Evolutionary conservation across 2,797 vertebrate genomes (phyloP).

Genomic region (Eleutherodactylus coqui): DNA sequence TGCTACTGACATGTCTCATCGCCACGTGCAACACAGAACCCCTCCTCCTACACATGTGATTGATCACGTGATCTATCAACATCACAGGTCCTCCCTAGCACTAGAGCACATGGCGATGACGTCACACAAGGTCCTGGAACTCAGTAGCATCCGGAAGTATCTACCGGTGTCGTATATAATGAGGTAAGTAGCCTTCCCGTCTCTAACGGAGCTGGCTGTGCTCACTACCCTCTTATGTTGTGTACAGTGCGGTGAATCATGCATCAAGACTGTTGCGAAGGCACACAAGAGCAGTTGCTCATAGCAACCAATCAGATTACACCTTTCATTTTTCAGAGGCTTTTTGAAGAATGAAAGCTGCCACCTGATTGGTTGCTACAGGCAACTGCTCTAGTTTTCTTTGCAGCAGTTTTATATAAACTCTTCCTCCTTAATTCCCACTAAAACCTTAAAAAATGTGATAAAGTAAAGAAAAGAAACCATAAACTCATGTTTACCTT

Average conservation of each 20-base stretch:
- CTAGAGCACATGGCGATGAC: background rate
- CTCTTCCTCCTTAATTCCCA: too few species aligned
- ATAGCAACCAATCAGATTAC: background rate
- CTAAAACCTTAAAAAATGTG: too few species aligned
- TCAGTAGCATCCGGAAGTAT: background rate
- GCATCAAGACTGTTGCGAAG: background rate
- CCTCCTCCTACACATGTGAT: background rate
- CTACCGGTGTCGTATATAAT: background rate
- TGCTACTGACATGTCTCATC: too few species aligned
- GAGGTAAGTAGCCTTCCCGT: background rate
- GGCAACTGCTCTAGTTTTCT: background rate
- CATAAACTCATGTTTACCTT: too few species aligned
- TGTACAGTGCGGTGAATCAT: background rate
- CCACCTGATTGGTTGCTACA: background rate
- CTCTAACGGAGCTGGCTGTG: background rate
- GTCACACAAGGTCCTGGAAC: background rate
- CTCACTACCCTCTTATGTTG: background rate
- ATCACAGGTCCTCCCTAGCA: background rate
- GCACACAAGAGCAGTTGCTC: background rate
- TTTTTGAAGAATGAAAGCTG: background rate
- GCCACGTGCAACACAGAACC: too few species aligned
- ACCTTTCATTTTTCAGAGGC: background rate
- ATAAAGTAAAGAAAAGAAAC: too few species aligned
- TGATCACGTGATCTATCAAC: background rate
- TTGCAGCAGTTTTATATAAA: background rate